phyloP scores from a whole-genome alignment of 2,113 vertebrate species.

The Hypomesus transpacificus region DNA sequence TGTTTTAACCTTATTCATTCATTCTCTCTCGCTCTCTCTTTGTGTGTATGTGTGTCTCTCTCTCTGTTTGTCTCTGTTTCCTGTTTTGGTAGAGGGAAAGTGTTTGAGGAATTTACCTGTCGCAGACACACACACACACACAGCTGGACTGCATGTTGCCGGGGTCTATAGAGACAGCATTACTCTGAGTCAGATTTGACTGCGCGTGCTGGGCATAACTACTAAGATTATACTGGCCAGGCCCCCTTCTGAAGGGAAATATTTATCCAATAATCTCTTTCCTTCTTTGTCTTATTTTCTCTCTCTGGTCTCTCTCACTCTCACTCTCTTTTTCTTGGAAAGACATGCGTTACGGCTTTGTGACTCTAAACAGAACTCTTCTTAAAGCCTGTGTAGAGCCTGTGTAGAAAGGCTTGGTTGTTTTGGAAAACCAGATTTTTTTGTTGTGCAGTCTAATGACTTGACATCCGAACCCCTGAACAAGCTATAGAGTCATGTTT shows the following conservation, averaged over 20 bases:
- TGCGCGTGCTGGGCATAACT: conserved; percentile 17
- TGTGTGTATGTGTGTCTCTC: neutral
- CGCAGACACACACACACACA: conserved; percentile 2
- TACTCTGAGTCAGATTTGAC: neutral
- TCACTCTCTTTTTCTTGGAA: conserved; percentile 1
- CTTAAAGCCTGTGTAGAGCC: neutral
- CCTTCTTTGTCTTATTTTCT: neutral
- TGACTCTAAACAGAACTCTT: conserved; percentile 2
- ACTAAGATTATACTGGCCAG: conserved; percentile 10
- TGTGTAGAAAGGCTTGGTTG: neutral
- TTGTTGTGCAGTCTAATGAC: too few species aligned
- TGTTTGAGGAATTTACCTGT: too few species aligned
- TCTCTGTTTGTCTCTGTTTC: neutral
- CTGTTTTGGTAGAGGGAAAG: too few species aligned
- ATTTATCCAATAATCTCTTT: conserved; percentile 14
- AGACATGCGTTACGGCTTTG: conserved; percentile 10
- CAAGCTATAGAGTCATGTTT: too few species aligned
- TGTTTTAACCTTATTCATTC: neutral
- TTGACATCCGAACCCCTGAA: too few species aligned
- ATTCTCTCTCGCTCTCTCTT: neutral
- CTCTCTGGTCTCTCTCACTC: neutral
- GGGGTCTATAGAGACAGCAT: neutral
- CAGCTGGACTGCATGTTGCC: neutral
- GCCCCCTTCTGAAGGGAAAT: conserved; percentile 8
- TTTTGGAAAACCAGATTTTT: neutral